A percentile compares a stretch with the other conserved stretches of the same genome.
These are phyloP conservation scores for Eupristina koningsbergeri DNA, from an alignment of 1,140 invertebrate genomes.

Conservation along the genomic window DNA sequence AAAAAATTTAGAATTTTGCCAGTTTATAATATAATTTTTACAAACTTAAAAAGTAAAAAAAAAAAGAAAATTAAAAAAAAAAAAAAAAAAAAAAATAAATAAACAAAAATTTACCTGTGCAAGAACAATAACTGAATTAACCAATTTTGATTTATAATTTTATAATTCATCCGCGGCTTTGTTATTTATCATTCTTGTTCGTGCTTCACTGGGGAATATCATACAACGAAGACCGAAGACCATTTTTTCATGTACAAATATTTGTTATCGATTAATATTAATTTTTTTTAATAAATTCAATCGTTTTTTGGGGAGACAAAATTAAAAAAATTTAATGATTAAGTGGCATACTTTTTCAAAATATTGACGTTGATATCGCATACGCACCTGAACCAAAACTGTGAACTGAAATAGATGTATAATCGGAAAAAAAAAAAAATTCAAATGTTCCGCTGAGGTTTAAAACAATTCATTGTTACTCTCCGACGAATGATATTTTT, in stretches of 20 bases:
- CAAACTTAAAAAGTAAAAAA: not conserved
- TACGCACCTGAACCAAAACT: no score
- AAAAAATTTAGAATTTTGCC: not conserved
- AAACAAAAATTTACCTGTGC: constrained; percentile 17
- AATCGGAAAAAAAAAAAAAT: no score
- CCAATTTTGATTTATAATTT: constrained; percentile 26
- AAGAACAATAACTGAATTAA: constrained; percentile 31
- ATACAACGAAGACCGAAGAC: constrained; percentile 8
- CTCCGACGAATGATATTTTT: no score
- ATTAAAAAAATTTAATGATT: not conserved
- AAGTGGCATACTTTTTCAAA: no score
- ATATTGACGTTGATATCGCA: no score
- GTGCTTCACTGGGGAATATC: not conserved
- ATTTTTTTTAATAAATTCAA: constrained; percentile 1
- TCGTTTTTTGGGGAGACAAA: constrained; percentile 7
- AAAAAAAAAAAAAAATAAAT: constrained; percentile 23
- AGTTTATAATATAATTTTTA: not conserved
- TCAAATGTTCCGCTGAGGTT: no score
- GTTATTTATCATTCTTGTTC: not conserved
- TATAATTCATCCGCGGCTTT: not conserved
- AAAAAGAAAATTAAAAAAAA: no score
- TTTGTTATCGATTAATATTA: not conserved
- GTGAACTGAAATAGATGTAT: no score
- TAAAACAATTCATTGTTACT: no score
- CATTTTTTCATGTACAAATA: constrained; percentile 27